phyloP scores from a whole-genome alignment of 1,140 invertebrate species.

The Nebria ingens region DNA sequence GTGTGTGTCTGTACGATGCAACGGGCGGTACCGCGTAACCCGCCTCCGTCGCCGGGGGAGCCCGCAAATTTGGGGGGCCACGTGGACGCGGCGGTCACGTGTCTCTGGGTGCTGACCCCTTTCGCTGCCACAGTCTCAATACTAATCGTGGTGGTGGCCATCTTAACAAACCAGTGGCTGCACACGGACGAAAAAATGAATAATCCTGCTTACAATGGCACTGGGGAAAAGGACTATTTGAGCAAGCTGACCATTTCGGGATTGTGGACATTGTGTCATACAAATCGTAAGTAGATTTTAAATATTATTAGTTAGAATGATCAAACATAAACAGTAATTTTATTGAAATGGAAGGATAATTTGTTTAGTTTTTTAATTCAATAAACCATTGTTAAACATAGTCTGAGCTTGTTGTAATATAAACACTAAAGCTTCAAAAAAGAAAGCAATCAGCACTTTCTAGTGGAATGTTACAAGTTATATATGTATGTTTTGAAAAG shows the following conservation, averaged over 20 bases:
- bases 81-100: conserved; percentile 44
- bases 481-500: no score
- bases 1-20: no score
- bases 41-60: conserved; percentile 14
- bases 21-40: conserved; percentile 22
- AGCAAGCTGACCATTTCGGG: conserved; percentile 58
- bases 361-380: no score
- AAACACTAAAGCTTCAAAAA: no score
- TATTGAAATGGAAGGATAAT: no score
- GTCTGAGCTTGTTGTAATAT: no score
- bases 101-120: conserved; percentile 53
- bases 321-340: no score
- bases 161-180: conserved; percentile 59
- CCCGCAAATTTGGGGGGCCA: conserved; percentile 32
- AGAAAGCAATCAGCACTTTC: no score
- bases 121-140: conserved; percentile 50
- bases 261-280: conserved; percentile 58
- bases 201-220: conserved; percentile 52
- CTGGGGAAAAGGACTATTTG: conserved; percentile 48
- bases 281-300: conserved; percentile 50
- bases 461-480: no score
- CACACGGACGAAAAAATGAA: conserved; percentile 59
- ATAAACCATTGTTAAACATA: no score
- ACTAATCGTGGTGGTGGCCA: conserved; percentile 49
- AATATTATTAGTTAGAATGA: not conserved